A percentile compares a stretch with the other conserved stretches of the same genome.
phyloP scores from a whole-genome alignment of 2,113 vertebrate genomes.

The Cyanocitta stelleri region DNA sequence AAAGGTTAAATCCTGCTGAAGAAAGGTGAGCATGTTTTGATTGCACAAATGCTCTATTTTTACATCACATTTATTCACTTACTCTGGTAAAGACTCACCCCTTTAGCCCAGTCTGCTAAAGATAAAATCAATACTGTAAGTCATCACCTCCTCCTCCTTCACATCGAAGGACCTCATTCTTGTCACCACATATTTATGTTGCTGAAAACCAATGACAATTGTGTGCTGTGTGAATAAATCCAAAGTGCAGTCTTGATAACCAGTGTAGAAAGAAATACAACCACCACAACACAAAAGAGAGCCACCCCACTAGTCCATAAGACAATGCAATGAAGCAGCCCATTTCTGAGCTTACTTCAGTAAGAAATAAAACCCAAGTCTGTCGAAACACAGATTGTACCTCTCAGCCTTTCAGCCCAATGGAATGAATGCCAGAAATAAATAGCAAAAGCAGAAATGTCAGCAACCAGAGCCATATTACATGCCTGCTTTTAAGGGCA shows the following conservation, averaged over 20 bases:
- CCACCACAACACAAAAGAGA: neutral
- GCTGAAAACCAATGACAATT: neutral
- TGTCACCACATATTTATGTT: neutral
- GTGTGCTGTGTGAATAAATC: neutral
- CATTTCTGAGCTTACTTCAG: neutral
- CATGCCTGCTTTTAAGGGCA: neutral
- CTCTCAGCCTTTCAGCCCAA: neutral
- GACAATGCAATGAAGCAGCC: neutral
- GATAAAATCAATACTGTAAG: neutral
- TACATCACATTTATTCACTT: neutral
- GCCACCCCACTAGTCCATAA: neutral
- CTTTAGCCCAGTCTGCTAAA: neutral
- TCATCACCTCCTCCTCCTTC: neutral
- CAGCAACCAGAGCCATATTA: neutral
- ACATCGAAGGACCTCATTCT: neutral
- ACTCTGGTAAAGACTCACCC: neutral
- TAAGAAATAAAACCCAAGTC: neutral
- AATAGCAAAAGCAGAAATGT: neutral
- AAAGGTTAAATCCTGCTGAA: neutral
- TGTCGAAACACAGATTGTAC: neutral
- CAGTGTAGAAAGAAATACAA: neutral
- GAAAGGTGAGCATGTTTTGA: neutral
- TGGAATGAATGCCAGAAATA: neutral
- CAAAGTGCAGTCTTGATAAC: neutral
- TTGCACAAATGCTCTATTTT: neutral